phyloP scores from a whole-genome alignment of 1,140 invertebrate genomes.

The Nilaparvata lugens region DNA sequence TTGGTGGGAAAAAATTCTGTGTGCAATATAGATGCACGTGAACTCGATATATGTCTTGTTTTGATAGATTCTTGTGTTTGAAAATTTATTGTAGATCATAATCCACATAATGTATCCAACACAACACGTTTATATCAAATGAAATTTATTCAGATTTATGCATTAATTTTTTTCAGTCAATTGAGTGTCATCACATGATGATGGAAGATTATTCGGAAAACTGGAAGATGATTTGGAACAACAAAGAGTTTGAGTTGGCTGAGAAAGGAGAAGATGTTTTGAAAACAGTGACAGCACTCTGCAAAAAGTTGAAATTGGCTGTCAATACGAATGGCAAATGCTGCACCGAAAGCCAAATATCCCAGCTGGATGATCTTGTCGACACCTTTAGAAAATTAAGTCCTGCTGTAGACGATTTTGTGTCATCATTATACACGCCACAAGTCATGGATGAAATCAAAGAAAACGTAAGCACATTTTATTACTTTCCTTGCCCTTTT shows the following conservation, averaged over 20 bases:
- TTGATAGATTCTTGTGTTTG: too few species aligned
- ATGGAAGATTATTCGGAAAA: not conserved
- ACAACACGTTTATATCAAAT: too few species aligned
- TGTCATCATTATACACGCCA: not conserved
- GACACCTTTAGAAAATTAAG: not conserved
- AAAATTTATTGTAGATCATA: too few species aligned
- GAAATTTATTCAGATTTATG: too few species aligned
- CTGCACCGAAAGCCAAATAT: too few species aligned
- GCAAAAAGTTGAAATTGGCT: not conserved
- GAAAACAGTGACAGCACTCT: not conserved
- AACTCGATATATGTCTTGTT: too few species aligned
- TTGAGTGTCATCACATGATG: too few species aligned
- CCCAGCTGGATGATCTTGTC: not conserved
- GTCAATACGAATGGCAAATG: not conserved
- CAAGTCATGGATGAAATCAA: not conserved
- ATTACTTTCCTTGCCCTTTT: too few species aligned
- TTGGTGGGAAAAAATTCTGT: too few species aligned
- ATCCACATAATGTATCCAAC: too few species aligned
- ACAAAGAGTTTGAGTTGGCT: not conserved
- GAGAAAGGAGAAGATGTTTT: not conserved
- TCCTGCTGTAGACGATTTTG: slow-evolving; percentile 9
- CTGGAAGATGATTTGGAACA: slow-evolving; percentile 3
- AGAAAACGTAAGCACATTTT: not conserved
- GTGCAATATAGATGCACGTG: too few species aligned
- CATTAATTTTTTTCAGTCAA: too few species aligned